Conservation (phyloP, 2,888 invertebrate species). For the Lamellibrachia satsuma region DNA sequence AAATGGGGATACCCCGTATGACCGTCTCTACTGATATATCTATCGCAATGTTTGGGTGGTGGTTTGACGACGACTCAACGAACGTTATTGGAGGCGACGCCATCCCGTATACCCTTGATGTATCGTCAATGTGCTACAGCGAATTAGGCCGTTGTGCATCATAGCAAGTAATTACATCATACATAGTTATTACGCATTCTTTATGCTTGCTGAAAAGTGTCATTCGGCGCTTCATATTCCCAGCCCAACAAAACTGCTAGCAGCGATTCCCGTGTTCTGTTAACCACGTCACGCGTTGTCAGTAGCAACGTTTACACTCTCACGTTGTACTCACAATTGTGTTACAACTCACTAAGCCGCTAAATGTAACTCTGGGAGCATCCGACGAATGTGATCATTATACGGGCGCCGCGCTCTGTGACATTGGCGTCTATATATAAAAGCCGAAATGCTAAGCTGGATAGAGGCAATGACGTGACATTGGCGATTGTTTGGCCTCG, state of each 20-base stretch:
- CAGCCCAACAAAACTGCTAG: background rate
- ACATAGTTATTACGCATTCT: background rate
- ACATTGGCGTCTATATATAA: background rate
- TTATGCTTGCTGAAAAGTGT: background rate
- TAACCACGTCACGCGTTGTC: background rate
- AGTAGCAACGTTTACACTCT: background rate
- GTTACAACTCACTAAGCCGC: background rate
- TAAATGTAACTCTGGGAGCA: background rate
- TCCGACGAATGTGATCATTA: background rate
- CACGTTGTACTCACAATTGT: background rate
- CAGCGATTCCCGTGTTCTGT: background rate
- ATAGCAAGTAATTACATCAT: background rate
- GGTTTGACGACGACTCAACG: too few species aligned
- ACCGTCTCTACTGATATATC: too few species aligned
- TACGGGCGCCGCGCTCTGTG: background rate
- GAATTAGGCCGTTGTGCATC: background rate
- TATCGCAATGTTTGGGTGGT: too few species aligned
- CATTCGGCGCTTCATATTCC: background rate
- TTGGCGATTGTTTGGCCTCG: background rate
- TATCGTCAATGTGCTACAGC: background rate
- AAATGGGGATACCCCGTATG: too few species aligned
- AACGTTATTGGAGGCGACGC: too few species aligned
- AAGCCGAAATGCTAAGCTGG: background rate
- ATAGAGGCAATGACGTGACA: background rate
- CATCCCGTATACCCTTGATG: background rate